Conservation (phyloP, 2,888 invertebrate species). For the Sthenelais limicola region DNA sequence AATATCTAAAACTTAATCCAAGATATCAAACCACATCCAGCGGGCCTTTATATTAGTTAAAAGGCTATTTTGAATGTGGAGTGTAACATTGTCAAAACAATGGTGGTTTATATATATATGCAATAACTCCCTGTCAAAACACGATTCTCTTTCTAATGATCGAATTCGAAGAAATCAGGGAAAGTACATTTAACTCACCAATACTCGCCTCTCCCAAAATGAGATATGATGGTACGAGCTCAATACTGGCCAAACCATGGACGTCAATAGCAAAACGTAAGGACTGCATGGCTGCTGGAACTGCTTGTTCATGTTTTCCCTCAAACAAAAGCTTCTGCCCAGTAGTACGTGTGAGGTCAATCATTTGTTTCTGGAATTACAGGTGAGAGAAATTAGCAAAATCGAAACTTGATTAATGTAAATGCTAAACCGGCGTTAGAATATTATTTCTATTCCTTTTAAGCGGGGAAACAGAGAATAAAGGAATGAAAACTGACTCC, state of each 20-base stretch:
- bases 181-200: slow-evolving; percentile 63
- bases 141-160: background rate
- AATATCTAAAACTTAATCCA: background rate
- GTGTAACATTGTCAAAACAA: too few species aligned
- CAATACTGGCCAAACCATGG: slow-evolving; percentile 71
- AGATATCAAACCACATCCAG: too few species aligned
- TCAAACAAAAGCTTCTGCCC: slow-evolving; percentile 72
- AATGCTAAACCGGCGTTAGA: too few species aligned
- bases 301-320: slow-evolving; percentile 70
- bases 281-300: slow-evolving; percentile 73
- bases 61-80: too few species aligned
- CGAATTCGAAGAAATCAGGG: slow-evolving; percentile 3
- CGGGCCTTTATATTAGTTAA: background rate
- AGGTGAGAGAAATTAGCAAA: too few species aligned
- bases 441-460: too few species aligned
- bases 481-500: too few species aligned
- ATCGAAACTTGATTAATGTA: too few species aligned
- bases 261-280: slow-evolving; percentile 71
- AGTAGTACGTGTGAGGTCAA: slow-evolving; percentile 70
- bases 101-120: background rate
- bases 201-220: slow-evolving; percentile 73
- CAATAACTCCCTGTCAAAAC: background rate
- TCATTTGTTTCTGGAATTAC: slow-evolving; percentile 66
- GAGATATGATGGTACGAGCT: slow-evolving; percentile 72
- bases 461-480: too few species aligned